Conservation (phyloP, 2,113 vertebrate genomes). For the Chitala chitala region DNA sequence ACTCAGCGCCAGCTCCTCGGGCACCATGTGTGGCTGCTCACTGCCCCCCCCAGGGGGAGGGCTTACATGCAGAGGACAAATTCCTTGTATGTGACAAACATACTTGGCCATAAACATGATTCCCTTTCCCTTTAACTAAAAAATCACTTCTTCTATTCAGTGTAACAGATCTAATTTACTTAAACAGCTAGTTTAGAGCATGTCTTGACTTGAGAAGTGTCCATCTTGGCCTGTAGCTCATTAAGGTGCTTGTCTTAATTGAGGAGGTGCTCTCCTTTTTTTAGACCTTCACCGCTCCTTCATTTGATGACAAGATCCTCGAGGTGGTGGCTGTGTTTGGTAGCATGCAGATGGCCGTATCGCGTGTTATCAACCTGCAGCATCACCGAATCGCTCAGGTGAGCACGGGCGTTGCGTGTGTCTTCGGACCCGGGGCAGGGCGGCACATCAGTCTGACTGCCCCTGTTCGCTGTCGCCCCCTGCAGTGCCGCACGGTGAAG, state of each 20-base stretch:
- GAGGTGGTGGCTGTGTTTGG: constrained; percentile 97
- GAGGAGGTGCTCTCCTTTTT: constrained; percentile 13
- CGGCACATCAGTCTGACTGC: neutral
- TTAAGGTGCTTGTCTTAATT: too few relatives aligned
- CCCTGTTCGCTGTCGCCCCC: constrained; percentile 8
- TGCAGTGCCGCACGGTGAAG: constrained; percentile 90
- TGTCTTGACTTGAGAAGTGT: too few relatives aligned
- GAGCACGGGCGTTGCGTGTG: constrained; percentile 1
- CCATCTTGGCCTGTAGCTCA: too few relatives aligned
- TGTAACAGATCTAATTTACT: too few relatives aligned
- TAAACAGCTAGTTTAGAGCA: neutral
- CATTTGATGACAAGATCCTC: constrained; percentile 93
- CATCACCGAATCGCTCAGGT: constrained; percentile 97
- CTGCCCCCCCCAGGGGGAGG: too few relatives aligned
- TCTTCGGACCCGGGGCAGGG: neutral
- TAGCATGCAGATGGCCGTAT: constrained; percentile 98
- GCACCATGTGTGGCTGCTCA: too few relatives aligned
- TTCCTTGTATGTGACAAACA: too few relatives aligned
- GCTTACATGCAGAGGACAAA: too few relatives aligned
- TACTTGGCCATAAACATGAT: too few relatives aligned
- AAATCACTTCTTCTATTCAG: too few relatives aligned
- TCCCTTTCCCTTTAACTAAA: too few relatives aligned
- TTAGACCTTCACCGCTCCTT: constrained; percentile 90
- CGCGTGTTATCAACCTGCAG: constrained; percentile 90
- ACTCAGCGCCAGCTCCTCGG: too few relatives aligned